Evolutionary conservation across 2,888 invertebrate species (phyloP).

Genomic region (Micropterix aruncella): DNA sequence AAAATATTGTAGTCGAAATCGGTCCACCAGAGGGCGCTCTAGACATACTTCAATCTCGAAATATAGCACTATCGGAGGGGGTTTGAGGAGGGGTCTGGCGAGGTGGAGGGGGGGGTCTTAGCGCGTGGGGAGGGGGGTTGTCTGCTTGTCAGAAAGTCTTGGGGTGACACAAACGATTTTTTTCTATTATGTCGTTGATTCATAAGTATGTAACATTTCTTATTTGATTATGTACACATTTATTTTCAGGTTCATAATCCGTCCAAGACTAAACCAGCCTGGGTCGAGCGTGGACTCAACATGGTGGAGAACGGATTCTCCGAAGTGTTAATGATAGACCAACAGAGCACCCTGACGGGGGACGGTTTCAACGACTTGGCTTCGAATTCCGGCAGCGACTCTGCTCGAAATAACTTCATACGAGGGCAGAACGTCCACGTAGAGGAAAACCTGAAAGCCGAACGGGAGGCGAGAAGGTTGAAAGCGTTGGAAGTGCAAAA

Average conservation of each 20-base stretch:
- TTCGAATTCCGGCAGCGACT: slow-evolving; percentile 33
- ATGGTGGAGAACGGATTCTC: slow-evolving; percentile 31
- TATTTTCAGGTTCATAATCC: slow-evolving; percentile 30
- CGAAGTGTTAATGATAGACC: slow-evolving; percentile 44
- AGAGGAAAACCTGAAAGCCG: slow-evolving; percentile 65
- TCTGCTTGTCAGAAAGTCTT: too few species aligned
- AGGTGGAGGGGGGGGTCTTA: too few species aligned
- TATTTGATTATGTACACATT: too few species aligned
- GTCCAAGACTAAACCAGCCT: slow-evolving; percentile 37
- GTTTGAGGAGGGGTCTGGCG: too few species aligned
- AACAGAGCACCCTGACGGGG: slow-evolving; percentile 32
- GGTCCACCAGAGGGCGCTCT: too few species aligned
- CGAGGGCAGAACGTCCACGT: slow-evolving; percentile 78
- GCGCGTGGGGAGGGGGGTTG: too few species aligned
- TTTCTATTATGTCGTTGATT: too few species aligned
- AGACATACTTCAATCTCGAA: too few species aligned
- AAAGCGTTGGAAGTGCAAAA: slow-evolving; percentile 78
- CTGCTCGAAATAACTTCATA: slow-evolving; percentile 48
- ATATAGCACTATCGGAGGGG: too few species aligned
- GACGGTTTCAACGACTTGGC: slow-evolving; percentile 31
- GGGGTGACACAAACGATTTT: too few species aligned
- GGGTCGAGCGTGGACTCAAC: slow-evolving; percentile 42
- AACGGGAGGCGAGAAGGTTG: slow-evolving; percentile 67
- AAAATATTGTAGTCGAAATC: too few species aligned
- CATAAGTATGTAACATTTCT: too few species aligned